Conservation (phyloP, 1,140 invertebrate species). For the Vanessa tameamea region DNA sequence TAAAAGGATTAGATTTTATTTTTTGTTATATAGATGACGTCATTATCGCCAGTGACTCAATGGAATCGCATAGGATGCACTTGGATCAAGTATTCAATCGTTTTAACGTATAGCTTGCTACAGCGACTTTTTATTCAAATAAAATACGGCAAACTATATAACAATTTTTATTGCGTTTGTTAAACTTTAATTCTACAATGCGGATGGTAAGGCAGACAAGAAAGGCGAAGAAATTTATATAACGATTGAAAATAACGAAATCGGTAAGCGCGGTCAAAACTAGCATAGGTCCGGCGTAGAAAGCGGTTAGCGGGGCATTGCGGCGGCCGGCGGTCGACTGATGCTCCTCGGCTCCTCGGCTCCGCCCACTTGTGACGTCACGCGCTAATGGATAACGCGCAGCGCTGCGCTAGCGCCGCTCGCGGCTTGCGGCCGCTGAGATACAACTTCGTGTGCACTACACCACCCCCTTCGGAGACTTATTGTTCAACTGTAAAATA, state of each 20-base stretch:
- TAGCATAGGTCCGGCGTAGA: background rate
- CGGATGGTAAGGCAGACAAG: no score
- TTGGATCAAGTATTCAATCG: slow-evolving; percentile 18
- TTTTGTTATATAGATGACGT: slow-evolving; percentile 26
- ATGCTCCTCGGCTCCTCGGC: background rate
- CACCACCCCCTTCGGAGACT: background rate
- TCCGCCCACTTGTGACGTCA: slow-evolving; percentile 1
- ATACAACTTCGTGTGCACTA: background rate
- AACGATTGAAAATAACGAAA: background rate
- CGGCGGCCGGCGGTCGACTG: background rate
- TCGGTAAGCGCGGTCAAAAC: background rate
- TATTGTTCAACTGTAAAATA: slow-evolving; percentile 3
- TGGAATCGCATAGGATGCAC: slow-evolving; percentile 13
- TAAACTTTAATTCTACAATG: no score
- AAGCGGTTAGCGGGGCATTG: background rate
- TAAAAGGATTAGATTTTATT: slow-evolving; percentile 18
- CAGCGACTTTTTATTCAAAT: no score
- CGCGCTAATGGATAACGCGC: background rate
- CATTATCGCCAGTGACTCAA: slow-evolving; percentile 21
- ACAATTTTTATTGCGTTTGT: no score
- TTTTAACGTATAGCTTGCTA: slow-evolving; percentile 10
- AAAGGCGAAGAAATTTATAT: no score
- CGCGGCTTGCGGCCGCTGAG: background rate
- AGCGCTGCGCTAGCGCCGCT: background rate
- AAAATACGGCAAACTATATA: no score